phyloP scores from a whole-genome alignment of 1,140 invertebrate species.

The Trissolcus basalis region DNA sequence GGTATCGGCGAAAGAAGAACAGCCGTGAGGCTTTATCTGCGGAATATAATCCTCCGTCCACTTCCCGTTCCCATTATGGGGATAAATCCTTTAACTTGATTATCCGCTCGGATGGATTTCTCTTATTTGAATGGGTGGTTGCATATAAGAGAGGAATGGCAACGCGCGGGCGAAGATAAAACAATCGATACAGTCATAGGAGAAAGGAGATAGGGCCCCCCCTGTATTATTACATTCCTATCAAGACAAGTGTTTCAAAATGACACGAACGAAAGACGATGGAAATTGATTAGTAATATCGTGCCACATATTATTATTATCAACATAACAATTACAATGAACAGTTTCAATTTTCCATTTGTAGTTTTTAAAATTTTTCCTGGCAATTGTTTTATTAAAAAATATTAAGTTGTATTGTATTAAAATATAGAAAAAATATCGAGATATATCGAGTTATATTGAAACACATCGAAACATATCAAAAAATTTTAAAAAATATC shows the following conservation, averaged over 20 bases:
- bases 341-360: too few relatives aligned
- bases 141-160: slow-evolving; percentile 8
- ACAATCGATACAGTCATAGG: slow-evolving; percentile 51
- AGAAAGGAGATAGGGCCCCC: slow-evolving; percentile 39
- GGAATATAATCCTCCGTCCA: slow-evolving; percentile 51
- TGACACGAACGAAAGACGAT: slow-evolving; percentile 11
- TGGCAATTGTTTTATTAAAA: too few relatives aligned
- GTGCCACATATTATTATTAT: too few relatives aligned
- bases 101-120: slow-evolving; percentile 57
- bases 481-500: too few relatives aligned
- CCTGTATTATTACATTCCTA: slow-evolving; percentile 34
- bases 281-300: slow-evolving; percentile 13
- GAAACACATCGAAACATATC: too few relatives aligned
- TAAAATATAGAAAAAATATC: too few relatives aligned
- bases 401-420: too few relatives aligned
- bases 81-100: slow-evolving; percentile 62
- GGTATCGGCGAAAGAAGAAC: slow-evolving; percentile 52
- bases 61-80: slow-evolving; percentile 54
- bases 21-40: slow-evolving; percentile 36
- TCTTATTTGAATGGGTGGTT: slow-evolving; percentile 51
- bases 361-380: too few relatives aligned
- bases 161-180: slow-evolving; percentile 34
- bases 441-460: too few relatives aligned
- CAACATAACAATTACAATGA: too few relatives aligned
- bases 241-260: slow-evolving; percentile 19